phyloP scores from a whole-genome alignment of 2,113 vertebrate species.

The Neogobius melanostomus region DNA sequence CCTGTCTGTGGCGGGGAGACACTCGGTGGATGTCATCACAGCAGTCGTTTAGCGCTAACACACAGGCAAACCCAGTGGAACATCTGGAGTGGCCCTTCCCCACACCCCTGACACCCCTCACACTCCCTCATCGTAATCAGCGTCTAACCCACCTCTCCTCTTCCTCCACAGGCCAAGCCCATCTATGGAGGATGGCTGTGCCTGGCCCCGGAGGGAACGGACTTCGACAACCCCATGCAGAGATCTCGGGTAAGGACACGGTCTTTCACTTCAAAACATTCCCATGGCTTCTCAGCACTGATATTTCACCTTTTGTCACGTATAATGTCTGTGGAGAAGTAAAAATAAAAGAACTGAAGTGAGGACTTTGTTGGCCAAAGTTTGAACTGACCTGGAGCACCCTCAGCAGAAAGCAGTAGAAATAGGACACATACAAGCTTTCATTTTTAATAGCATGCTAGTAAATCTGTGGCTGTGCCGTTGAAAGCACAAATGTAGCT shows the following conservation, averaged over 20 bases:
- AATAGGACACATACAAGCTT: no score
- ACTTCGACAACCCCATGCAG: constrained; percentile 86
- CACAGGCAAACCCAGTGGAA: constrained; percentile 15
- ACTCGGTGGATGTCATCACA: constrained; percentile 40
- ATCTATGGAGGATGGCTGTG: constrained; percentile 85
- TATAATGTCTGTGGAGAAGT: no score
- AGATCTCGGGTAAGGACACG: constrained; percentile 77
- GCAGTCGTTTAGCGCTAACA: constrained; percentile 24
- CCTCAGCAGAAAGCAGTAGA: no score
- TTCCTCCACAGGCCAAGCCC: constrained; percentile 80
- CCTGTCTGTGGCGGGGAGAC: constrained; percentile 12
- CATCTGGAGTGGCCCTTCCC: constrained; percentile 50
- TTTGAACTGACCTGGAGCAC: no score
- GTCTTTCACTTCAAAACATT: background rate
- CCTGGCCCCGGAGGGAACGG: constrained; percentile 83
- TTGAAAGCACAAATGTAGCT: no score
- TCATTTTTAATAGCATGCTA: no score
- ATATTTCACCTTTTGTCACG: no score
- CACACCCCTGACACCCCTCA: constrained; percentile 22
- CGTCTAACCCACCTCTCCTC: constrained; percentile 53
- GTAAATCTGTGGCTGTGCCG: no score
- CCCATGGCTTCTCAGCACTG: background rate
- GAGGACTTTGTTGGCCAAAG: no score
- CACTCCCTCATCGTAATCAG: constrained; percentile 56
- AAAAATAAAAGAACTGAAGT: no score